Base-by-base conservation (phyloP, 2,888 invertebrate species). In the Aelia acuminata region DNA sequence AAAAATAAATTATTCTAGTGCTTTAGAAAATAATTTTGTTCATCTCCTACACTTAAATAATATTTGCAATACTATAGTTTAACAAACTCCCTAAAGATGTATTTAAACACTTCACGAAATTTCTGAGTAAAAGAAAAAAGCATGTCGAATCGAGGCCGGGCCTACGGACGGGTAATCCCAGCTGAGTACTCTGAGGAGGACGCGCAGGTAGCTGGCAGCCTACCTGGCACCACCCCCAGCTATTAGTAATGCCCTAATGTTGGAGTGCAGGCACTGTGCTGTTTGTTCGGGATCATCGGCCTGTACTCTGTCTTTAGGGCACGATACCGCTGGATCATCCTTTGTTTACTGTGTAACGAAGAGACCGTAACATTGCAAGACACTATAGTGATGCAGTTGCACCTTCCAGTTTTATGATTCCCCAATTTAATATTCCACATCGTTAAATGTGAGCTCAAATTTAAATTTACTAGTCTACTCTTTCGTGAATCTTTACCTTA, bases 231-330 rank as follows among this genome's bases (percentile, higher is more conserved):
- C 57, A 26, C 57, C 13, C 3, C 26, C 1, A 70, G 15, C 63
- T 35, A 70, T 70, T 70, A 70, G 31, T 18, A 31, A 13, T 70
- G 35, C 31, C 63, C 63, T 70, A 70, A 70, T 70, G 63, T 70
- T 70, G 31, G 18, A 35, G 63, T n/a, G n/a, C 18, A 70, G 63
- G 63, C 18, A 70, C 63, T 5, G 18, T 0, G 4, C 13, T 20
- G 63, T 70, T 70, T 70, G 63, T 70, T 70, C 63, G 31, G 63
- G 63, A 70, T 70, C 63, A 70, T 70, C 63, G 8, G 63, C 35
- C 31, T 70, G 31, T 35, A 35, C 63, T 70, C 31, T 1, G 35
- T 70, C 26, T 70, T 70, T 35, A 20, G 15, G 63, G 20, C 18
- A 7, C 63, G 35, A 35, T 31, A 35, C 26, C 20, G 15, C 7